phyloP scores from a whole-genome alignment of 1,140 invertebrate genomes.

The Belonocnema kinseyi region DNA sequence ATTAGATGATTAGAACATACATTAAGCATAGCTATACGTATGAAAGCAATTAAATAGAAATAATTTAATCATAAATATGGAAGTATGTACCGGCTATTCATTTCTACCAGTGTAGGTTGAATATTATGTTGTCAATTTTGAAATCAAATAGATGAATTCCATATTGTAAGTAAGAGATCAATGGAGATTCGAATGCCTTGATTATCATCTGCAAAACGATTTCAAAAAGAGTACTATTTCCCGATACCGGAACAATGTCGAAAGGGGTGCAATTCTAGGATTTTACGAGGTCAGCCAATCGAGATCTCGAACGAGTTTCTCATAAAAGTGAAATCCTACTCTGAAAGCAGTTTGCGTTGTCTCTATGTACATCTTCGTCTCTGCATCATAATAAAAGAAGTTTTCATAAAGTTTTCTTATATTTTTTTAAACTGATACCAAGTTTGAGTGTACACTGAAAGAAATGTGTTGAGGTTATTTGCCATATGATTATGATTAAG shows the following conservation, averaged over 20 bases:
- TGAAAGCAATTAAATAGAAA: no score
- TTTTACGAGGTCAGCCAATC: constrained; percentile 19
- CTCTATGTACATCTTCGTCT: not conserved
- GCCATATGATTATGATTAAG: no score
- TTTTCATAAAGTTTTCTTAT: no score
- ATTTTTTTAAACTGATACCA: no score
- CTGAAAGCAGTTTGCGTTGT: not conserved
- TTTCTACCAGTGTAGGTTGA: no score
- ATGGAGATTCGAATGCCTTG: not conserved
- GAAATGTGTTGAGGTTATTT: no score
- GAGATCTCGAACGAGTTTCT: constrained; percentile 1
- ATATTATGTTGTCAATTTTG: not conserved
- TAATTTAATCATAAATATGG: no score
- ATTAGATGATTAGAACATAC: no score
- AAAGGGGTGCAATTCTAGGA: not conserved
- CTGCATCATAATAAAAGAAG: not conserved
- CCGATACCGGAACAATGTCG: not conserved
- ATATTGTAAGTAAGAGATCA: not conserved
- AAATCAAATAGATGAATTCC: not conserved
- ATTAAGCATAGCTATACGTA: no score
- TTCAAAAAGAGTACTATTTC: not conserved
- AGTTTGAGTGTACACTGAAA: no score
- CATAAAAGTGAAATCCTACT: constrained; percentile 9
- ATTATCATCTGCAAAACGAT: not conserved
- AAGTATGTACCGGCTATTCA: no score